Evolutionary conservation across 2,113 vertebrate genomes (phyloP), one percentile per base, ranked within the genome.

Genomic region (Gorsachius goisagi): DNA sequence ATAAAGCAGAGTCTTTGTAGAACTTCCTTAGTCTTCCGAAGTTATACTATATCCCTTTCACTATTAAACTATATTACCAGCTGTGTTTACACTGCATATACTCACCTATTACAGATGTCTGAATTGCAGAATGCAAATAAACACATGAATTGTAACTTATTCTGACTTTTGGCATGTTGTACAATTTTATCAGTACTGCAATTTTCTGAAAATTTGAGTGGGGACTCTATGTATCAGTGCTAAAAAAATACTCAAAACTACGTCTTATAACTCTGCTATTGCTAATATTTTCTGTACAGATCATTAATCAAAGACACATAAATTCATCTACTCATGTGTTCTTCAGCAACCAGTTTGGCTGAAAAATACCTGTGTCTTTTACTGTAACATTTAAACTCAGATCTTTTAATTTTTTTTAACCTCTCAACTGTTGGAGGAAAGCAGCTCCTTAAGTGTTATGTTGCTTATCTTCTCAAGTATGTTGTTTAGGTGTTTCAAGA

Each of bases 401-500:
- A 55, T 18, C 0, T 86, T 64, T 67, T 67, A 58, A n/a, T 44
- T 28, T 81, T 72, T 63, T 12, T 12, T 50, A 86, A 73, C 32
- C 9, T 87, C 63, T 72, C 8, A 6, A 3, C 66, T 91, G 19
- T 35, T 41, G 2, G 9, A 93, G 35, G 41, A 84, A 67, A 93
- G 33, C 32, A 78, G 18, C 15, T 85, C 12, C 79, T 53, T 72
- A 71, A 49, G 35, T 66, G 3, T 85, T 90, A 56, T 21, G 39
- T 37, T 97, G 37, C 83, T 73, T 84, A 64, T 93, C 37, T 88
- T 78, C 85, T 96, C 85, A 96, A 95, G 68, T 95, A 84, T 13
- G 17, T 85, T 94, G 28, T 95, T 96, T 85, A 82, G 83, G 85
- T 92, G 68, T 95, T 96, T 97, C 75, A 89, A 86, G 86, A 95